These are phyloP conservation scores for Palloptera scutellata DNA, from an alignment of 2,888 invertebrate genomes.

Conservation along the genomic window DNA sequence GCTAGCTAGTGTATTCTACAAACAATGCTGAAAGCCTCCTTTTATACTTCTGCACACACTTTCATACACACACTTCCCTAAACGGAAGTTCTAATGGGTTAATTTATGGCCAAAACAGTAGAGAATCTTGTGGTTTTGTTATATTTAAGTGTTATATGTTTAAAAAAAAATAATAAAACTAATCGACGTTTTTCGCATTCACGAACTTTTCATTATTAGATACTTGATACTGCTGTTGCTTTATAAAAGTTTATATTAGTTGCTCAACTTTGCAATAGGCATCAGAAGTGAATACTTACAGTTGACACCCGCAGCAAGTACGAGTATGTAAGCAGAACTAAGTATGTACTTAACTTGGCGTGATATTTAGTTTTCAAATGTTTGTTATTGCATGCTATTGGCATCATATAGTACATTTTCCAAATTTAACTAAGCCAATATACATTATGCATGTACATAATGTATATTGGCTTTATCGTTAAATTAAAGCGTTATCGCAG, in stretches of 20 bases:
- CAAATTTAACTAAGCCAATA: too few relatives aligned
- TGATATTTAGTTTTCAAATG: not conserved
- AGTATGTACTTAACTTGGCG: not conserved
- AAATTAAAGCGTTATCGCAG: too few relatives aligned
- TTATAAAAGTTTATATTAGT: too few relatives aligned
- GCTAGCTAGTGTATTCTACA: too few relatives aligned
- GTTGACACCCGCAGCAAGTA: not conserved
- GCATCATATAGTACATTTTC: not conserved
- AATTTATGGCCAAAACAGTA: slow-evolving; percentile 53
- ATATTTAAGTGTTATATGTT: not conserved
- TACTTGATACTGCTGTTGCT: slow-evolving; percentile 37
- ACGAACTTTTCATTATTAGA: slow-evolving; percentile 47
- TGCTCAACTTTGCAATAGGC: not conserved
- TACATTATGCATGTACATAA: too few relatives aligned
- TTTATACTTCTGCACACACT: not conserved
- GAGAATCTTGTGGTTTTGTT: not conserved
- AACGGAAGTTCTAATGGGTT: slow-evolving; percentile 53
- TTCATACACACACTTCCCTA: not conserved
- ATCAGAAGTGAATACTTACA: not conserved
- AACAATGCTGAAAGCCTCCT: too few relatives aligned
- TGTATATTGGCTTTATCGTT: too few relatives aligned
- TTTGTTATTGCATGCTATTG: not conserved
- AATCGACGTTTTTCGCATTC: slow-evolving; percentile 2
- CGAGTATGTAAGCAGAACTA: not conserved
- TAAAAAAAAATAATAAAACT: not conserved